phyloP scores from a whole-genome alignment of 2,113 vertebrate genomes.

The Lepus europaeus region DNA sequence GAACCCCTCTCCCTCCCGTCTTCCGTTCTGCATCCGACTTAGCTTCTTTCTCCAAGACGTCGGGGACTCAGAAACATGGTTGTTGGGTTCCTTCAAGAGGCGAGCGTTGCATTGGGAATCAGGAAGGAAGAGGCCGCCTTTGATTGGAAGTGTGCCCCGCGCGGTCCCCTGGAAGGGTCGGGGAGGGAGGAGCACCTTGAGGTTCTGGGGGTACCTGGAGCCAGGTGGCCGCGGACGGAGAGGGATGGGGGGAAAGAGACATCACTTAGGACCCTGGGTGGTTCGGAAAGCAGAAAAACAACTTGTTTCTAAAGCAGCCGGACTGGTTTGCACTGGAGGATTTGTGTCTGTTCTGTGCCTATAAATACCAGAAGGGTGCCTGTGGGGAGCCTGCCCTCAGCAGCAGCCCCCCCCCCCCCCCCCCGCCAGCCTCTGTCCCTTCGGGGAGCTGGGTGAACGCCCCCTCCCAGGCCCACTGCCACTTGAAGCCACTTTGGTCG shows the following conservation, averaged over 20 bases:
- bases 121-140: constrained; percentile 57
- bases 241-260: constrained; percentile 2
- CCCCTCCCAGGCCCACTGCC: background rate
- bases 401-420: background rate
- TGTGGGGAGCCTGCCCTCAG: constrained; percentile 4
- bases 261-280: constrained; percentile 50
- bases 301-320: constrained; percentile 79
- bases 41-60: constrained; percentile 17
- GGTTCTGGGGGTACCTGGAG: constrained; percentile 9
- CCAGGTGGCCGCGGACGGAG: background rate
- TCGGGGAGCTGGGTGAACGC: background rate
- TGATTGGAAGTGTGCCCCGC: background rate
- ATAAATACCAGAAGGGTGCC: constrained; percentile 67
- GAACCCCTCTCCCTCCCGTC: background rate
- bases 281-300: constrained; percentile 76
- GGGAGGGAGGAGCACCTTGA: background rate
- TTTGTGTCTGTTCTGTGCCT: constrained; percentile 56
- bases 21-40: background rate
- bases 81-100: constrained; percentile 17
- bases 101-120: constrained; percentile 53
- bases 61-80: constrained; percentile 14
- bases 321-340: constrained; percentile 80
- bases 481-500: background rate
- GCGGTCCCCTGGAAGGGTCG: constrained; percentile 3
- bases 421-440: background rate